Percentiles rank a stretch among this genome's conserved stretches.
Conservation (phyloP, 2,888 invertebrate species). For the Caenorhabditis wallacei region DNA sequence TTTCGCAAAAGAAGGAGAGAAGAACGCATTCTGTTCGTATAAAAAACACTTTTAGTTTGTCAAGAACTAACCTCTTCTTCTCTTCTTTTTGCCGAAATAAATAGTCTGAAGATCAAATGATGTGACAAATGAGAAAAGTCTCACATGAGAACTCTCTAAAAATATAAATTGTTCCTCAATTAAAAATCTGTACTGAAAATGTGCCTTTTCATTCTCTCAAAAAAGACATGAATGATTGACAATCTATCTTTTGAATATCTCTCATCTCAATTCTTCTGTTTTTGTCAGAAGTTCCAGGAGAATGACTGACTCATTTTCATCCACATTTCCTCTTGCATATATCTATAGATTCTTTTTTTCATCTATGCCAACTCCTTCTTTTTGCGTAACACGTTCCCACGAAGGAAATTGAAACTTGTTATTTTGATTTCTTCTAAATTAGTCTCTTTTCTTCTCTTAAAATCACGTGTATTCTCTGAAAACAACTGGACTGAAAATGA, state of each 20-base stretch:
- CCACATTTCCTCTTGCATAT: not conserved
- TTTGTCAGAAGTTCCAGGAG: slow-evolving; percentile 1
- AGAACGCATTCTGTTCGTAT: not conserved
- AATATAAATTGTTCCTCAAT: slow-evolving; percentile 12
- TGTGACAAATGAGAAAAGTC: slow-evolving; percentile 18
- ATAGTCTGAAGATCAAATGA: slow-evolving; percentile 21
- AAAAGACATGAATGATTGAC: slow-evolving; percentile 13
- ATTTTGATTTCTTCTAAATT: not conserved
- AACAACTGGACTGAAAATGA: not conserved
- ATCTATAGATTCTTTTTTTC: slow-evolving; percentile 2
- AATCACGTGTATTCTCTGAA: not conserved
- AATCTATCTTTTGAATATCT: slow-evolving; percentile 13
- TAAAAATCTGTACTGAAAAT: no score
- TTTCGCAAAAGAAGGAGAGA: not conserved
- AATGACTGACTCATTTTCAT: slow-evolving; percentile 8
- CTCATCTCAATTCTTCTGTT: slow-evolving; percentile 12
- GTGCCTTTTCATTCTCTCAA: no score
- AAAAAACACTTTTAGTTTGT: slow-evolving; percentile 11
- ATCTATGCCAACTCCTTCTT: not conserved
- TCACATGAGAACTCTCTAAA: slow-evolving; percentile 17
- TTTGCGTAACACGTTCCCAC: slow-evolving; percentile 18
- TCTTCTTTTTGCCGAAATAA: not conserved
- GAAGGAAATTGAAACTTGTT: not conserved
- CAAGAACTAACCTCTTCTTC: not conserved
- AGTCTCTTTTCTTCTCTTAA: not conserved